Evolutionary conservation across 1,140 invertebrate genomes (phyloP), one percentile per base, ranked within the genome.

Genomic region (Drosophila ironensis): DNA sequence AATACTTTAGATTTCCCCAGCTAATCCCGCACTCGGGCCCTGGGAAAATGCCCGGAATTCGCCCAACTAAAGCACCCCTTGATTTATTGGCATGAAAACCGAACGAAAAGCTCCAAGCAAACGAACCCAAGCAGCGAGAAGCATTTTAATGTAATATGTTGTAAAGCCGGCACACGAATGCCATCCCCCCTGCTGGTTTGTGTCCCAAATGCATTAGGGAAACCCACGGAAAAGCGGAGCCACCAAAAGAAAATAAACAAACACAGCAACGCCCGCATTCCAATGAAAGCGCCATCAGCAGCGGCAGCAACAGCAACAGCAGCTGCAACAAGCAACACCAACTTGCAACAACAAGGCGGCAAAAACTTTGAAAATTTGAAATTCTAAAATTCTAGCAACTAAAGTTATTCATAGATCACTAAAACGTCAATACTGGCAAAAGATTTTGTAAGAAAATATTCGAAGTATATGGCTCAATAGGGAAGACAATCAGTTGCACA

Each of bases 211-310:
- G 77, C 72, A 81, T 76, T 77, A 46, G 48, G 50, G 56, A 22
- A 52, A 59, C 72, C 56, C 50, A 73, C 25, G 27, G 61, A 72
- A 48, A 51, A 70, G 35, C 30, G 20, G 40, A 42, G 38, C 28
- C 41, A 30, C 63, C 37, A 44, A 77, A 52, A 44, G 48, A 75
- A 47, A 71, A 71, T 64, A 63, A 69, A 81, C 53, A 63, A 76
- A 57, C 45, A 56, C 37, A 72, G 69, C 64, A 86, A 78, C 80
- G 78, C 78, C 78, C 78, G 78, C 78, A 82, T 82, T 82, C 78
- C 78, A 54, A 84, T 60, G 78, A 84, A 82, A 84, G 78, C 78
- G 78, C 78, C 78, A 60, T 72, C 76, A 71, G 76, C 75, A 81
- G 76, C 76, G 67, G 77, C 76, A 71, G 33, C 52, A 54, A 28